These are phyloP conservation scores for Xyliphius kryptos DNA, from an alignment of 2,113 vertebrate species.

Conservation along the genomic window DNA sequence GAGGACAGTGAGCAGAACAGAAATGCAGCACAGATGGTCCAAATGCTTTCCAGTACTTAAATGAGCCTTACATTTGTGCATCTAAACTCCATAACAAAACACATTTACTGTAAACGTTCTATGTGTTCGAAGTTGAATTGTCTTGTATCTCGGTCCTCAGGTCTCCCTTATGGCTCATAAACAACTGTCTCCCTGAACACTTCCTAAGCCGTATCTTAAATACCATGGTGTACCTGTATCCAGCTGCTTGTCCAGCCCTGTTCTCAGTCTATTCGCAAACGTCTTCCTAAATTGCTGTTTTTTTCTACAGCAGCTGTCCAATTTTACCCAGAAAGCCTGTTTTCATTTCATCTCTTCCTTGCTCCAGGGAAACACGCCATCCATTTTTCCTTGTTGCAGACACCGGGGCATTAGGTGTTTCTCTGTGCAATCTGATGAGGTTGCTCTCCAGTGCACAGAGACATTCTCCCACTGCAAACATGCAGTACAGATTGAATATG, in stretches of 20 bases:
- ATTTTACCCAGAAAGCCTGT: constrained; percentile 13
- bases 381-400: constrained; percentile 11
- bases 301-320: constrained; percentile 21
- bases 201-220: neutral
- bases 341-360: constrained; percentile 20
- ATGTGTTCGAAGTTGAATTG: no score
- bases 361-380: neutral
- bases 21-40: neutral
- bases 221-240: neutral
- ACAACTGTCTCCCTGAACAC: neutral
- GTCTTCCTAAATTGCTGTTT: constrained; percentile 14
- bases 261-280: constrained; percentile 4
- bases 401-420: no score
- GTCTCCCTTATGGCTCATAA: neutral
- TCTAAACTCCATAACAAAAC: no score
- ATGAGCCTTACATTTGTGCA: neutral
- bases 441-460: neutral
- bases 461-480: constrained; percentile 5
- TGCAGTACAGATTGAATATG: neutral
- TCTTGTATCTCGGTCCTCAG: no score
- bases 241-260: constrained; percentile 14
- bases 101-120: neutral
- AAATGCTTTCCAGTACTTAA: neutral
- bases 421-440: no score
- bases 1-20: constrained; percentile 13